Evolutionary conservation across 2,797 vertebrate genomes (phyloP).

Genomic region (Nyctalus aviator): DNA sequence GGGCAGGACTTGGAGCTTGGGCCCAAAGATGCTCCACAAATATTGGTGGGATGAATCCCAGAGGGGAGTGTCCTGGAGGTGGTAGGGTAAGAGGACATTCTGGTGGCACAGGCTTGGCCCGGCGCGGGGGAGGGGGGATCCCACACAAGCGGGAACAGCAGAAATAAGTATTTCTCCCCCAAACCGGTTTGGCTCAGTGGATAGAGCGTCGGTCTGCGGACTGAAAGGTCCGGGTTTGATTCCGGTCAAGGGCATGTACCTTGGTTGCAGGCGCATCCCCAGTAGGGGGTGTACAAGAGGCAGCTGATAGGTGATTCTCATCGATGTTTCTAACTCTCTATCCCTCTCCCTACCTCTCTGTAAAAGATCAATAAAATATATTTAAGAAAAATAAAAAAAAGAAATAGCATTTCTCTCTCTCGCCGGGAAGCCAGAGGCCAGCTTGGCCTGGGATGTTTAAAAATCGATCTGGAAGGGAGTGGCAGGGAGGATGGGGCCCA

Average conservation of each 20-base stretch:
- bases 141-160: neutral
- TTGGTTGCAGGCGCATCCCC: too few relatives aligned
- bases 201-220: too few relatives aligned
- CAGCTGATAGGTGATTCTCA: too few relatives aligned
- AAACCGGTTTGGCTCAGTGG: too few relatives aligned
- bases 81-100: neutral
- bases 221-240: too few relatives aligned
- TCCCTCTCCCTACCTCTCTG: too few relatives aligned
- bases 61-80: neutral
- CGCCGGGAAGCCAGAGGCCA: neutral
- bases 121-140: neutral
- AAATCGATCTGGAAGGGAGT: conserved; percentile 50
- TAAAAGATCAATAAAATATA: too few relatives aligned
- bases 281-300: too few relatives aligned
- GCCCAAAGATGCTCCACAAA: neutral
- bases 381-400: neutral
- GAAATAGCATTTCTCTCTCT: conserved; percentile 8
- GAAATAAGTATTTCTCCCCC: neutral
- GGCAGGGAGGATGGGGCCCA: neutral
- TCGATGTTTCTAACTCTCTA: too few relatives aligned
- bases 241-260: too few relatives aligned
- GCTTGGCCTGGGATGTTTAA: conserved; percentile 40
- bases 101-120: neutral
- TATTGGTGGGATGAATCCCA: conserved; percentile 45
- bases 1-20: neutral